These are phyloP conservation scores for Gnathonemus longibarbis DNA, from an alignment of 2,113 vertebrate genomes.

Conservation along the genomic window DNA sequence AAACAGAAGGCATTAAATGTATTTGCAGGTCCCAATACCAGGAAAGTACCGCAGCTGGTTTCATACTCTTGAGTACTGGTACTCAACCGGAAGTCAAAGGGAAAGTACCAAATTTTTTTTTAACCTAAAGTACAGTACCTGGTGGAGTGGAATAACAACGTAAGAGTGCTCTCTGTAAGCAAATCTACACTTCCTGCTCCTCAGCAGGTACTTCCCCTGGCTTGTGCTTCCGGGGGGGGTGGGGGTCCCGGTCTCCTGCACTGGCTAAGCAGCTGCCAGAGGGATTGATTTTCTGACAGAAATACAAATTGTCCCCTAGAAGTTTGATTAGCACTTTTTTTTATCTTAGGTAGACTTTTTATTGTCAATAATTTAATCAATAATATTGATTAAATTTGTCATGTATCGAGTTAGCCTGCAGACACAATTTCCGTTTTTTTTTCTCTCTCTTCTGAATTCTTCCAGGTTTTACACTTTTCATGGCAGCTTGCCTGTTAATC, in stretches of 20 bases:
- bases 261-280: neutral
- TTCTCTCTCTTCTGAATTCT: neutral
- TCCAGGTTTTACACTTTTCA: neutral
- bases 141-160: neutral
- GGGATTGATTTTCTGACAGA: neutral
- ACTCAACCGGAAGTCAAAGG: neutral
- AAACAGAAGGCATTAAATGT: neutral
- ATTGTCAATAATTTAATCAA: neutral
- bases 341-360: neutral
- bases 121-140: neutral
- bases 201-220: neutral
- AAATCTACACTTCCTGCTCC: neutral
- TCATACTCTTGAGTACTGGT: neutral
- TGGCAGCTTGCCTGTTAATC: neutral
- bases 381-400: neutral
- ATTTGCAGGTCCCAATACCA: neutral
- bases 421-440: neutral
- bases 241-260: neutral
- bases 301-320: neutral
- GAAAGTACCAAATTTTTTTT: neutral
- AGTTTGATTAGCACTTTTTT: neutral
- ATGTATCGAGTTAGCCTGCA: neutral
- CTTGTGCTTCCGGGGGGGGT: neutral
- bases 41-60: neutral
- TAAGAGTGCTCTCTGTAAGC: neutral